These are phyloP conservation scores for Alouatta palliata DNA, from an alignment of 2,113 vertebrate species.

Conservation along the genomic window DNA sequence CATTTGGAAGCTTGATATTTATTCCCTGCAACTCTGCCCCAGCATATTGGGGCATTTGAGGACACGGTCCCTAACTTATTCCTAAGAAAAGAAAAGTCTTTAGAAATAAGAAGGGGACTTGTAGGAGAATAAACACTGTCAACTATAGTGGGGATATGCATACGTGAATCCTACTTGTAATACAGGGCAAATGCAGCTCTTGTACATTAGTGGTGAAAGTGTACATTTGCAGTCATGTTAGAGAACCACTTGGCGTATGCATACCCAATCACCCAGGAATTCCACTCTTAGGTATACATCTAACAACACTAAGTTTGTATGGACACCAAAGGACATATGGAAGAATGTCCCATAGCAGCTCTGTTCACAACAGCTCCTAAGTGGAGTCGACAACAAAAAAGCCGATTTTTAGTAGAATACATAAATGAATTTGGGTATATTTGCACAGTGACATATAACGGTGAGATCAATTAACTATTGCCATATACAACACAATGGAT, in stretches of 20 bases:
- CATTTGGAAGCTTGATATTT: not conserved
- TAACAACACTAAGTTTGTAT: not conserved
- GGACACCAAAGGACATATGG: not conserved
- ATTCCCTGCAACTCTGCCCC: not conserved
- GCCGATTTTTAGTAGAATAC: not conserved
- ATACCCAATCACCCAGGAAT: not conserved
- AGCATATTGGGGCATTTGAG: not conserved
- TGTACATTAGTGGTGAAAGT: not conserved
- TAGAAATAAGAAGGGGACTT: slow-evolving; percentile 19
- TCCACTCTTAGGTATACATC: not conserved
- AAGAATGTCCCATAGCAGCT: not conserved
- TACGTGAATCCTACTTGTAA: not conserved
- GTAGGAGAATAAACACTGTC: not conserved
- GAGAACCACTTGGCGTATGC: not conserved
- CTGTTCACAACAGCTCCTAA: not conserved
- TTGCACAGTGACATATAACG: not conserved
- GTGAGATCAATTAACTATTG: not conserved
- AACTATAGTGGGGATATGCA: not conserved
- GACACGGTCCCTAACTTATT: not conserved
- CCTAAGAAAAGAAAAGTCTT: not conserved
- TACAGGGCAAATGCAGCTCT: not conserved
- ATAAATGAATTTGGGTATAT: not conserved
- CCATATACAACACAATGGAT: not conserved
- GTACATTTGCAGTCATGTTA: not conserved
- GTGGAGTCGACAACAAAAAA: not conserved